Evolutionary conservation across 2,113 vertebrate genomes (phyloP).

Genomic region (Semnornis frantzii): DNA sequence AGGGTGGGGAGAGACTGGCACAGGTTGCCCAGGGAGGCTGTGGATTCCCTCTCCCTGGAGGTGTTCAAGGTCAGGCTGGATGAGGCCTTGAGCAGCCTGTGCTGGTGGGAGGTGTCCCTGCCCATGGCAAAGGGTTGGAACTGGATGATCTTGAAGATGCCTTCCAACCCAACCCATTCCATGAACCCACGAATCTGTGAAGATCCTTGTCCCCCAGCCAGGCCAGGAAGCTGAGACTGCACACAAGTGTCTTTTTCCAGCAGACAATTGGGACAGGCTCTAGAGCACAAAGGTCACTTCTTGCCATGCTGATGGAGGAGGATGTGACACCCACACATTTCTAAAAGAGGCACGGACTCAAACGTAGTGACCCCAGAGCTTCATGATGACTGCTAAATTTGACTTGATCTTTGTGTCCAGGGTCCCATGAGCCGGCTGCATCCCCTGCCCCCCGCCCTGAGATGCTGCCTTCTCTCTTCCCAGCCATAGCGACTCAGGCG

Average conservation of each 20-base stretch:
- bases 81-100: no score
- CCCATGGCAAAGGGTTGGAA: no score
- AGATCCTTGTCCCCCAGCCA: not conserved
- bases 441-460: conserved; percentile 55
- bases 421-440: conserved; percentile 82
- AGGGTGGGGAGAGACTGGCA: no score
- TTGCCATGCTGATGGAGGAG: conserved; percentile 19
- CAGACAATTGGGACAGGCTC: not conserved
- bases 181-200: not conserved
- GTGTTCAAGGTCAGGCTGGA: no score
- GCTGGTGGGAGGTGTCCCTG: no score
- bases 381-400: conserved; percentile 75
- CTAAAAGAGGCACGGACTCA: conserved; percentile 70
- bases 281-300: conserved; percentile 5
- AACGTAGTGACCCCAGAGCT: conserved; percentile 69
- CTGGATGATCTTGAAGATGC: no score
- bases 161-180: no score
- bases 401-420: conserved; percentile 92
- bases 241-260: not conserved
- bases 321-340: conserved; percentile 49
- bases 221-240: not conserved
- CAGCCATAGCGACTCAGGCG: conserved; percentile 92
- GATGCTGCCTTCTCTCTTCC: conserved; percentile 67
- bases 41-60: no score
- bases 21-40: no score